Evolutionary conservation across 37 sponge, comb jelly and placozoan genomes (phyloP).

Genomic region (Tethya wilhelma): DNA sequence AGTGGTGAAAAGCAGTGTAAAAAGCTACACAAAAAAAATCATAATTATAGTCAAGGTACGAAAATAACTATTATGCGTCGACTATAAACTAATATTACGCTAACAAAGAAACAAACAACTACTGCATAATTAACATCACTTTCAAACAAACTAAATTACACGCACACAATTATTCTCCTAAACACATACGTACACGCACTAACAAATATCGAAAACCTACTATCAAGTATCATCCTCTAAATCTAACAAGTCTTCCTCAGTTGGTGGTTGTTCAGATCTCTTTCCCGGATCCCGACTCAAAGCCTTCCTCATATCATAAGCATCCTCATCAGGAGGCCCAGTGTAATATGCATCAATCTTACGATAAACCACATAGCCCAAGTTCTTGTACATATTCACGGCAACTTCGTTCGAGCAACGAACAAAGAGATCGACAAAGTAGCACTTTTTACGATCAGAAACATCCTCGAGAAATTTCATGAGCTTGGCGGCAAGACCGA

Average conservation of each 20-base stretch:
- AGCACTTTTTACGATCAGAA: conserved; percentile 90
- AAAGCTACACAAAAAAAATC: too few relatives aligned
- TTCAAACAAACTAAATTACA: not conserved
- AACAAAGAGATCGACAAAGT: conserved; percentile 97
- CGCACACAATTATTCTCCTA: not conserved
- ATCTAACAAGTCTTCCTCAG: conserved; percentile 24
- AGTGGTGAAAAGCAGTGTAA: too few relatives aligned
- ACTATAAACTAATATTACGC: not conserved
- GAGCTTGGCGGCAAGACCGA: conserved; percentile 90
- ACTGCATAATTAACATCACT: not conserved
- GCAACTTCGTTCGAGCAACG: conserved; percentile 91
- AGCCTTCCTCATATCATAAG: conserved; percentile 93
- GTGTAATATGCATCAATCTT: conserved; percentile 86
- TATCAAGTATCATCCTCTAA: conserved; percentile 14
- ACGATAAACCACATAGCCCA: conserved; percentile 93
- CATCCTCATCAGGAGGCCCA: conserved; percentile 88
- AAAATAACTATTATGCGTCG: not conserved
- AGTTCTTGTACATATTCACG: conserved; percentile 88
- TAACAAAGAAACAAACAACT: conserved; percentile 13
- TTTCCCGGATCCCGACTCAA: conserved; percentile 77
- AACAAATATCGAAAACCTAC: not conserved
- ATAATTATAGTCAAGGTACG: too few relatives aligned
- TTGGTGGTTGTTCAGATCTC: conserved; percentile 67
- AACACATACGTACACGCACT: not conserved
- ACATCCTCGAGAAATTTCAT: conserved; percentile 89